A percentile compares a stretch with the other conserved stretches of the same genome.
phyloP scores from a whole-genome alignment of 2,888 invertebrate species.

The Panorpa germanica region DNA sequence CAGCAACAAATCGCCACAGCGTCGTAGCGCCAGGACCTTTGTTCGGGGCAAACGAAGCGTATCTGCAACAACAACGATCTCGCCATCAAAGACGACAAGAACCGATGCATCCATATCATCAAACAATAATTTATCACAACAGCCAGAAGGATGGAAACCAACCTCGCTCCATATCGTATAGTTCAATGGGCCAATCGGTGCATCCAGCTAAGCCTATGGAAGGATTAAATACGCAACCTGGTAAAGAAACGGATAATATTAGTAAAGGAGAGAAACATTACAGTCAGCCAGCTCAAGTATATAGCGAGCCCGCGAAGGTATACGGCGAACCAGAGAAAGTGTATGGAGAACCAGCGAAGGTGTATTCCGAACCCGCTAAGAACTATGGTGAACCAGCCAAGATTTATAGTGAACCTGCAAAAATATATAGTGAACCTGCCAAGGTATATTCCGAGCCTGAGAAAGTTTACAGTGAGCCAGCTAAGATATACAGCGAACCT shows the following conservation, averaged over 20 bases:
- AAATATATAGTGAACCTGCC: slow-evolving; percentile 34
- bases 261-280: no score
- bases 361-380: slow-evolving; percentile 30
- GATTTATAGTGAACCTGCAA: slow-evolving; percentile 30
- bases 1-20: slow-evolving; percentile 20
- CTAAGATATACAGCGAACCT: slow-evolving; percentile 21
- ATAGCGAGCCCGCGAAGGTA: slow-evolving; percentile 34
- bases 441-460: slow-evolving; percentile 16
- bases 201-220: slow-evolving; percentile 18
- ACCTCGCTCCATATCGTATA: slow-evolving; percentile 32
- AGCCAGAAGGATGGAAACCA: slow-evolving; percentile 20
- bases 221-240: slow-evolving; percentile 15
- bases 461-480: slow-evolving; percentile 19
- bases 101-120: slow-evolving; percentile 27
- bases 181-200: slow-evolving; percentile 26
- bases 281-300: slow-evolving; percentile 37
- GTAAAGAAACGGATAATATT: slow-evolving; percentile 16
- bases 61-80: slow-evolving; percentile 26
- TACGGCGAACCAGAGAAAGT: slow-evolving; percentile 30
- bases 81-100: slow-evolving; percentile 19
- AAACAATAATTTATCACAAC: slow-evolving; percentile 30
- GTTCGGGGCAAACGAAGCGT: slow-evolving; percentile 30
- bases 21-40: slow-evolving; percentile 25
- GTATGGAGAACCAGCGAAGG: slow-evolving; percentile 23
- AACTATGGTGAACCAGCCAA: slow-evolving; percentile 30